Evolutionary conservation across 2,113 vertebrate genomes (phyloP).

Genomic region (Acanthochromis polyacanthus): DNA sequence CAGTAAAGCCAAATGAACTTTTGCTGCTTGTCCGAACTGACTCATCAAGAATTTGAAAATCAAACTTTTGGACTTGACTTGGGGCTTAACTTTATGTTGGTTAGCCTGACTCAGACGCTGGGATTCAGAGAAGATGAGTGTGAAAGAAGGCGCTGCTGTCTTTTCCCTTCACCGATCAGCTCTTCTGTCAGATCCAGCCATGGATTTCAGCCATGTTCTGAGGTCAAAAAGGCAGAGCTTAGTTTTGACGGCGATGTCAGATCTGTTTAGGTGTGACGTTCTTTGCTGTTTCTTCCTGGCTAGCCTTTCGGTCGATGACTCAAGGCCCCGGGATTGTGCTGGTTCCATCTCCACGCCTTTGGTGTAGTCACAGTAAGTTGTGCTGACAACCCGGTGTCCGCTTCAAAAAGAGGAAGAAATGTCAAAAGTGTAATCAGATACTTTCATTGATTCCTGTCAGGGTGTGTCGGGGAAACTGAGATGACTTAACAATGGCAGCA

Average conservation of each 20-base stretch:
- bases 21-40: background rate
- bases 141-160: background rate
- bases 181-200: conserved; percentile 23
- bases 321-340: conserved; percentile 27
- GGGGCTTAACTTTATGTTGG: background rate
- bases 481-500: conserved; percentile 12
- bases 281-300: conserved; percentile 28
- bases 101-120: background rate
- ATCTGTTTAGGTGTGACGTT: conserved; percentile 37
- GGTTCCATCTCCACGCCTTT: conserved; percentile 14
- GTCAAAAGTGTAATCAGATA: background rate
- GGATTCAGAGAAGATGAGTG: background rate
- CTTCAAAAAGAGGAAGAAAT: background rate
- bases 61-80: background rate
- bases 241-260: conserved; percentile 39
- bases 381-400: background rate
- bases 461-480: conserved; percentile 3
- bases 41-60: background rate
- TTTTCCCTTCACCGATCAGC: background rate
- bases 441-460: conserved; percentile 25
- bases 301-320: conserved; percentile 25
- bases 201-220: conserved; percentile 44
- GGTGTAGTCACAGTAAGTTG: conserved; percentile 8
- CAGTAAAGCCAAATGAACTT: background rate
- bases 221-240: conserved; percentile 29